phyloP scores from a whole-genome alignment of 2,113 vertebrate species.

The Petroica traversi region DNA sequence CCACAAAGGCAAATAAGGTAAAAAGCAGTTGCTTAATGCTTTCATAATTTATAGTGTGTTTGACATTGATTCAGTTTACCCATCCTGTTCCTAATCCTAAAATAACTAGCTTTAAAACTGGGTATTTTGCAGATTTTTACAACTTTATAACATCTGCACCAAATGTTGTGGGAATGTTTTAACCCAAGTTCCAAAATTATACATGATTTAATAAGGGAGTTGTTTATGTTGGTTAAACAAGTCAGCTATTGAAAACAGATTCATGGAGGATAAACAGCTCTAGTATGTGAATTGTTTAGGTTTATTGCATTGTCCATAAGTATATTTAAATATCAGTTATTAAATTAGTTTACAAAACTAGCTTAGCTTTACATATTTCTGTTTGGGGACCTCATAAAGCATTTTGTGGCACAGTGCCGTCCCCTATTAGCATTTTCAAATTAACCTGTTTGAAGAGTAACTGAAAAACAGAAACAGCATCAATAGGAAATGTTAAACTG shows the following conservation, averaged over 20 bases:
- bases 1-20: not conserved
- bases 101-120: constrained; percentile 26
- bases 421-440: not conserved
- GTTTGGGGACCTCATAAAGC: not conserved
- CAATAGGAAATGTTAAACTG: not conserved
- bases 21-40: not conserved
- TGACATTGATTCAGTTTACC: not conserved
- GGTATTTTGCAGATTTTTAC: constrained; percentile 19
- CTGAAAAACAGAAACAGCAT: constrained; percentile 4
- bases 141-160: constrained; percentile 46
- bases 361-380: not conserved
- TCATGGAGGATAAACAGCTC: not conserved
- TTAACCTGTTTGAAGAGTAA: not conserved
- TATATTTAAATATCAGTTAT: constrained; percentile 5
- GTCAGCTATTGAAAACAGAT: constrained; percentile 57
- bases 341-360: not conserved
- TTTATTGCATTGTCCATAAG: constrained; percentile 6
- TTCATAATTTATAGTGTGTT: not conserved
- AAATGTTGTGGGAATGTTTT: constrained; percentile 39
- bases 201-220: constrained; percentile 35
- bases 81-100: constrained; percentile 5
- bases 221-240: constrained; percentile 55
- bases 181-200: constrained; percentile 39
- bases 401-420: not conserved
- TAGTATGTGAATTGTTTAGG: constrained; percentile 1